Evolutionary conservation across 2,888 invertebrate species (phyloP), one percentile per base, ranked within the genome.

Genomic region (Macaria notata): DNA sequence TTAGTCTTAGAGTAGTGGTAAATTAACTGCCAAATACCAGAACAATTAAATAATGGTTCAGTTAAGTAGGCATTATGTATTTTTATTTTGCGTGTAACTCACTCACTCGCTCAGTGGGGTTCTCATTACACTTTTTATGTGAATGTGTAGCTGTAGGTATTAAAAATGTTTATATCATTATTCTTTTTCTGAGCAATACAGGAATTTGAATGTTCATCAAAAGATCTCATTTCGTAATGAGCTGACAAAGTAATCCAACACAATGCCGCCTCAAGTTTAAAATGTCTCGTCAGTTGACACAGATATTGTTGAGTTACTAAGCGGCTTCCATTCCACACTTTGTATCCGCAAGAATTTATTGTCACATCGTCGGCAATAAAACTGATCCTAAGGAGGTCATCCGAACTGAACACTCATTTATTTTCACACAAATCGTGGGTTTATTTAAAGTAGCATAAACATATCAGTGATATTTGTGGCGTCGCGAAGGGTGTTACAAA

Each of bases 301-400:
- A 83, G 76, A 83, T 86, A 79, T 78, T 73, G 73, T 76, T 78
- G 76, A 75, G 68, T 80, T 79, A 81, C 78, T 49, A 58, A 36
- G 42, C 57, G 49, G 66, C 65, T 65, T 70, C 72, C 70, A 75
- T 75, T 70, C 72, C 71, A 62, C 60, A 49, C 51, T 56, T 78
- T 78, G 47, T 55, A 52, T 59, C 54, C 54, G 30, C 76, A 75
- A 73, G 75, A 71, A 86, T 87, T 84, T 86, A 88, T 86, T 75
- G 76, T 69, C 69, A 67, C 71, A 77, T 82, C 73, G 74, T 71
- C 71, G 76, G 78, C 84, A 78, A 80, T 88, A 84, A 83, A 83
- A 83, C 66, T 68, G 61, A 66, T 54, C 68, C 53, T 79, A 88
- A 88, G 76, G 85, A 83, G 89, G 89, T 88, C 88, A 82, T 73